Conservation (phyloP, 2,113 vertebrate species). For the Rhinolophus ferrumequinum region DNA sequence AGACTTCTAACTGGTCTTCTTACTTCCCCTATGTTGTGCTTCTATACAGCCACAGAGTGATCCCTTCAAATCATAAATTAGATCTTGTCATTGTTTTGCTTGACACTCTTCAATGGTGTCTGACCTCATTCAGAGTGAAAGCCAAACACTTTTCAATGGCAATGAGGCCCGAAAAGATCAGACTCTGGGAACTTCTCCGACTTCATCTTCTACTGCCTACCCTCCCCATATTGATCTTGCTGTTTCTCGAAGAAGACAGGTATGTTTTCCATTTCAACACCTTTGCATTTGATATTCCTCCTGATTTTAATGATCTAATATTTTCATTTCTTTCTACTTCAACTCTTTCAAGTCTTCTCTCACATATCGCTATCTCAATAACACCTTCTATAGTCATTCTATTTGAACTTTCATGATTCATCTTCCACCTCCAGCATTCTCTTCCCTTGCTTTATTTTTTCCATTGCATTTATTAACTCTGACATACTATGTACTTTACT, state of each 20-base stretch:
- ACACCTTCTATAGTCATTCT: background rate
- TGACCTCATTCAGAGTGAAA: background rate
- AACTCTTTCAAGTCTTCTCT: background rate
- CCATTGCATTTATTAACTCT: background rate
- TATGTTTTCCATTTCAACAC: background rate
- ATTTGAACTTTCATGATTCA: background rate
- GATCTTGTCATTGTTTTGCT: background rate
- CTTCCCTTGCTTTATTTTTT: conserved; percentile 2
- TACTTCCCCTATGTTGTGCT: background rate
- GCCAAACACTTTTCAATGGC: background rate
- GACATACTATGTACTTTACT: background rate
- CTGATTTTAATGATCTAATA: background rate
- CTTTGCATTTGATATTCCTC: background rate
- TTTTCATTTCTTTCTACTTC: background rate
- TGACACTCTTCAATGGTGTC: background rate
- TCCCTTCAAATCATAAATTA: background rate
- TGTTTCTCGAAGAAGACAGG: background rate
- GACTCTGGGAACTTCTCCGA: background rate
- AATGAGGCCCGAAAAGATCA: background rate
- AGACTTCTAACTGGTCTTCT: background rate
- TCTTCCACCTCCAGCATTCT: background rate
- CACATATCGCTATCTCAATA: background rate
- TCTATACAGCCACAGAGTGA: background rate
- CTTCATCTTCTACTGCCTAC: background rate
- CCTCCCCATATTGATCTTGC: background rate